phyloP scores from a whole-genome alignment of 2,797 vertebrate species.

The Sebastes kiyomatsui region DNA sequence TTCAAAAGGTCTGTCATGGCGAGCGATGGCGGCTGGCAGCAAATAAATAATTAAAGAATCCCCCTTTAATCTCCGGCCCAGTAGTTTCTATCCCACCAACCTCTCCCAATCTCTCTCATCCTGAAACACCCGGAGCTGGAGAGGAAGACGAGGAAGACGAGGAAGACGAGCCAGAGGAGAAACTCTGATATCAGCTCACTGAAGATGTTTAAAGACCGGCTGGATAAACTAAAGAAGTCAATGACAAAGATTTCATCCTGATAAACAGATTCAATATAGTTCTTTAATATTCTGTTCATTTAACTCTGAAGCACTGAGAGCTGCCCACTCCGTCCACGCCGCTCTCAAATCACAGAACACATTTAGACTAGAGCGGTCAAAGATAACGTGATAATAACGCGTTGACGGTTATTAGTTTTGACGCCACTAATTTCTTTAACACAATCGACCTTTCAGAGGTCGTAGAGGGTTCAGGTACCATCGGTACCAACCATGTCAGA shows the following conservation, averaged over 20 bases:
- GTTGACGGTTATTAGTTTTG: too few species aligned
- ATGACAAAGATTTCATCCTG: background rate
- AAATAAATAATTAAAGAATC: conserved; percentile 43
- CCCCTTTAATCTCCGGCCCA: conserved; percentile 55
- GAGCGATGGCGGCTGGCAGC: background rate
- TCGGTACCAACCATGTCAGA: too few species aligned
- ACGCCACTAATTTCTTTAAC: too few species aligned
- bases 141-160: too few species aligned
- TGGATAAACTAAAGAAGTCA: background rate
- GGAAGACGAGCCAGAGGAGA: background rate
- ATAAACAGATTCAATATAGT: background rate
- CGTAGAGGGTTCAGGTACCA: too few species aligned
- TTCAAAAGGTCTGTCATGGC: conserved; percentile 65
- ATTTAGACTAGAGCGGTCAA: too few species aligned
- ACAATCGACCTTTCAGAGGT: too few species aligned
- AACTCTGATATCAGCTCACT: background rate
- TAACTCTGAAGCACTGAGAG: too few species aligned
- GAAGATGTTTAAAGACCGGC: background rate
- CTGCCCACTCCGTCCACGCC: fast-evolving
- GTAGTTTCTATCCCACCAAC: conserved; percentile 16
- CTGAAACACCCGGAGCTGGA: background rate
- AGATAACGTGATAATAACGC: too few species aligned
- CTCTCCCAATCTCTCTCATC: background rate
- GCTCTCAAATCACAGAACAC: too few species aligned
- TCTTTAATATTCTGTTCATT: too few species aligned